phyloP scores from a whole-genome alignment of 2,888 invertebrate genomes.

The Thyatira batis region DNA sequence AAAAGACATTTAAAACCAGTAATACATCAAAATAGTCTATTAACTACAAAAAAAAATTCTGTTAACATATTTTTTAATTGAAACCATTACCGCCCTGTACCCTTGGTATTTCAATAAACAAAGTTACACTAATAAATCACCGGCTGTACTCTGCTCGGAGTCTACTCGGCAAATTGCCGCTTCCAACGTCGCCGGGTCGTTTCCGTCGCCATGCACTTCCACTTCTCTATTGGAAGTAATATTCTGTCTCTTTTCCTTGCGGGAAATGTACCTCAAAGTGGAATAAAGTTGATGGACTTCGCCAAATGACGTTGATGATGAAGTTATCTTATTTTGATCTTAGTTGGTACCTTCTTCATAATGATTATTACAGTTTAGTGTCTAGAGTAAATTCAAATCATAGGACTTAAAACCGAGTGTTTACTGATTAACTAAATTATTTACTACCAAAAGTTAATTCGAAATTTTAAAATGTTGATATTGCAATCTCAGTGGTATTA shows the following conservation, averaged over 20 bases:
- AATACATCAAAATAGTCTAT: constrained; percentile 8
- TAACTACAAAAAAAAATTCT: constrained; percentile 17
- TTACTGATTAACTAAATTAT: too few species aligned
- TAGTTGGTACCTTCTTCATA: too few species aligned
- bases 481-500: not conserved
- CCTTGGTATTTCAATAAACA: constrained; percentile 49
- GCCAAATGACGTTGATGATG: constrained; percentile 23
- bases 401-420: not conserved
- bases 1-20: constrained; percentile 24
- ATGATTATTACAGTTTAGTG: not conserved
- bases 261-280: constrained; percentile 6
- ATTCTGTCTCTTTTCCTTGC: constrained; percentile 26
- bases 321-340: too few species aligned
- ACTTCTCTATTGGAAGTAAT: constrained; percentile 25
- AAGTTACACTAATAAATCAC: constrained; percentile 50
- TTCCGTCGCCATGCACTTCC: constrained; percentile 45
- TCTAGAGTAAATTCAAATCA: too few species aligned
- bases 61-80: constrained; percentile 4
- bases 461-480: not conserved
- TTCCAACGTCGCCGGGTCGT: constrained; percentile 23
- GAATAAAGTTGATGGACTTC: constrained; percentile 15
- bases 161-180: constrained; percentile 30
- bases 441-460: not conserved
- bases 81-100: not conserved
- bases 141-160: constrained; percentile 14